These are phyloP conservation scores for Lycophotia porphyrea DNA, from an alignment of 2,888 invertebrate species.

Conservation along the genomic window DNA sequence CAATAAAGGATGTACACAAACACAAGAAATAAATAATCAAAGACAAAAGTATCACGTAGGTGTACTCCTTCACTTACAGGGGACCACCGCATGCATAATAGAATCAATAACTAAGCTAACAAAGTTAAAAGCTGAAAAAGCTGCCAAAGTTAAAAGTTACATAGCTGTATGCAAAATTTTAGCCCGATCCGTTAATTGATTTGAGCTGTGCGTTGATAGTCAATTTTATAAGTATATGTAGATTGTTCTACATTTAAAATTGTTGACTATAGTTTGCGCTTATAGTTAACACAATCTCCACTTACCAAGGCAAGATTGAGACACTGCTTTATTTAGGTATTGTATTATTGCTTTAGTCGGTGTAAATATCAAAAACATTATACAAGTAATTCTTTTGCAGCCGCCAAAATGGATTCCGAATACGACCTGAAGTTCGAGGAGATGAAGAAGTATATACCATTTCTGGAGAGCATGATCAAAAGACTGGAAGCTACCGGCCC, in stretches of 20 bases:
- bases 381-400: conserved; percentile 71
- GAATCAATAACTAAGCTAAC: too few species aligned
- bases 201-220: background rate
- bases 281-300: conserved; percentile 8
- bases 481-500: conserved; percentile 89
- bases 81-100: too few species aligned
- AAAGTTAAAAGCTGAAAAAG: too few species aligned
- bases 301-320: background rate
- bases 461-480: conserved; percentile 92
- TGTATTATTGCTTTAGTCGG: background rate
- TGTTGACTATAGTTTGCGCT: conserved; percentile 18
- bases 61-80: too few species aligned
- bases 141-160: too few species aligned
- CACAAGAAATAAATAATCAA: too few species aligned
- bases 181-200: background rate
- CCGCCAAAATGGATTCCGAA: conserved; percentile 80
- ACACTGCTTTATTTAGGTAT: conserved; percentile 34
- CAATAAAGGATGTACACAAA: too few species aligned
- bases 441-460: conserved; percentile 93
- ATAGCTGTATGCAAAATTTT: too few species aligned
- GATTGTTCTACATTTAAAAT: background rate
- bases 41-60: too few species aligned
- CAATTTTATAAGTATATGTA: background rate
- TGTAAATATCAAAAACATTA: conserved; percentile 4
- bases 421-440: conserved; percentile 92